phyloP scores from a whole-genome alignment of 1,140 invertebrate species.

The Cryptotermes secundus region DNA sequence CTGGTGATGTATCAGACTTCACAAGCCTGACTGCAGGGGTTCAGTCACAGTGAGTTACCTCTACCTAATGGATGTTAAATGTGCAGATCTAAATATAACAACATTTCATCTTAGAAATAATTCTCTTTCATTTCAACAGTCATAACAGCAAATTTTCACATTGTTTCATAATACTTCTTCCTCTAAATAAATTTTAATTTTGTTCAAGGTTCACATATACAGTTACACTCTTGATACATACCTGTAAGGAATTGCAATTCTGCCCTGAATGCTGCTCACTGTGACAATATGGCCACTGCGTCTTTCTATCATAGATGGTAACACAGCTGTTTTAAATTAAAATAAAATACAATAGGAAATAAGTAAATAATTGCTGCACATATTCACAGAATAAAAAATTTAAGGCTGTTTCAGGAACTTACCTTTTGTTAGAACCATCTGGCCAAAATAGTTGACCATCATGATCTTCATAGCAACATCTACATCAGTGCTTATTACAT shows the following conservation, averaged over 20 bases:
- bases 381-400: conserved; percentile 19
- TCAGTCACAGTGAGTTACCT: too few relatives aligned
- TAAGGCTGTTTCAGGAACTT: conserved; percentile 35
- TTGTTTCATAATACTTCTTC: too few relatives aligned
- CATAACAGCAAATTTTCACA: too few relatives aligned
- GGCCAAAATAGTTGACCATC: conserved; percentile 93
- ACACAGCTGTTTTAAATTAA: conserved; percentile 62
- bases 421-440: conserved; percentile 90
- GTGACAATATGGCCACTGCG: conserved; percentile 82
- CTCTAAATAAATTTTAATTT: too few relatives aligned
- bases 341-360: conserved; percentile 23
- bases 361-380: neutral
- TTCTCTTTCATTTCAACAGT: too few relatives aligned
- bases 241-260: conserved; percentile 83
- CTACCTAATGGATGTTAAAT: too few relatives aligned
- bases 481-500: conserved; percentile 71
- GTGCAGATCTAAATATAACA: too few relatives aligned
- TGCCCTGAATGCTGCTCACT: conserved; percentile 92
- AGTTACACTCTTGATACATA: conserved; percentile 39
- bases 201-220: too few relatives aligned
- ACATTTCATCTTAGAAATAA: too few relatives aligned
- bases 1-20: too few relatives aligned
- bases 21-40: too few relatives aligned
- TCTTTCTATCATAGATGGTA: conserved; percentile 79
- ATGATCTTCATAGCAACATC: conserved; percentile 88